Evolutionary conservation across 2,113 vertebrate genomes (phyloP), one percentile per base, ranked within the genome.

Genomic region (Onychostoma macrolepis): DNA sequence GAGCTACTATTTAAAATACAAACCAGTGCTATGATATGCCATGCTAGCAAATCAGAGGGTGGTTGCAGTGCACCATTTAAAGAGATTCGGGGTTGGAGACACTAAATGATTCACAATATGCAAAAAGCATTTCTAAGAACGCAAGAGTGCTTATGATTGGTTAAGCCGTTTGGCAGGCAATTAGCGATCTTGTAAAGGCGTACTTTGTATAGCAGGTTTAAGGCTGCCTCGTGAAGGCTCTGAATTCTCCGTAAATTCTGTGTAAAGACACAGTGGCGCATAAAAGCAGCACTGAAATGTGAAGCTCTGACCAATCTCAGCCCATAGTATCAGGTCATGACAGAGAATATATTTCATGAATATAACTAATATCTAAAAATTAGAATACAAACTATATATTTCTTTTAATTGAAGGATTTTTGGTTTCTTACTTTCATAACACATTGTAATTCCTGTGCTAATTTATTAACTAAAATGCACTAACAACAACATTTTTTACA

Each of bases 1-100:
- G 90, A 90, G 85, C 41, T 33, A 26, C 38, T 82, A 61, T 87
- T 87, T 87, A 63, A 90, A 89, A 90, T 91, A 90, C 50, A 89
- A 72, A 90, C 86, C 87, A 88, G 75, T 83, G 89, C 88, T 87
- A 89, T 87, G 89, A 91, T 48, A 48, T 48, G 80, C 26, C 26
- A 21, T 50, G 58, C 24, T 8, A 19, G 15, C 56, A 79, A 9
- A 24, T 4, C 21, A 83, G 24, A 61, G 56, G 53, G 36, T 58
- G 77, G 79, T 26, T 82, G n/a, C 80, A 77, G n/a, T 77, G 13
- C 9, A 61, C 33, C 53, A 0, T 80, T 58, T 13, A 61, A n/a
- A 58, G 1, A 41, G 21, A 61, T 38, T 61, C 24, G 26, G 28
- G 21, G 53, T 12, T 41, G 12, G 33, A 61, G 33, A 61, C 11